A percentile compares a stretch with the other conserved stretches of the same genome.
phyloP scores from a whole-genome alignment of 2,113 vertebrate genomes.

The Bos indicus region DNA sequence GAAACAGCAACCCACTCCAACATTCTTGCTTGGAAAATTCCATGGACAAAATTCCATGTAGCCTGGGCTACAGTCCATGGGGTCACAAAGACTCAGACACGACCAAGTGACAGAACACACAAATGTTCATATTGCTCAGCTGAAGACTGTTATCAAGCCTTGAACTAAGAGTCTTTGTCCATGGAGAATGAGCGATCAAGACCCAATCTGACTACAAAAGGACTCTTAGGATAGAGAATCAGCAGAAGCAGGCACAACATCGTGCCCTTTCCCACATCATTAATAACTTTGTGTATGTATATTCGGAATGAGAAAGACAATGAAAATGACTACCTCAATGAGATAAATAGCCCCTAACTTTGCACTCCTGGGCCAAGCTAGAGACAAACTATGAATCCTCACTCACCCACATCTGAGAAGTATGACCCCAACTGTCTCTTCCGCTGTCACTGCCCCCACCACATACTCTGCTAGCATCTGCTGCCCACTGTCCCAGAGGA shows the following conservation, averaged over 20 bases:
- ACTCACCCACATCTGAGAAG: neutral
- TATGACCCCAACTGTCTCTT: neutral
- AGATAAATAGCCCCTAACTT: neutral
- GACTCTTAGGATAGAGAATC: neutral
- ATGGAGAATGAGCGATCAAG: neutral
- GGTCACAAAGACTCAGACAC: neutral
- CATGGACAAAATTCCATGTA: neutral
- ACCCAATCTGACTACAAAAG: neutral
- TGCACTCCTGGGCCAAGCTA: neutral
- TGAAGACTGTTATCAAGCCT: neutral
- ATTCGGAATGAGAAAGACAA: neutral
- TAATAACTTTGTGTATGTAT: neutral
- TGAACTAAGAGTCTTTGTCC: neutral
- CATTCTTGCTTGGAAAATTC: neutral
- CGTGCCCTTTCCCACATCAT: neutral
- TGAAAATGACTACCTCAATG: neutral
- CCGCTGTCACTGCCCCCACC: rapidly evolving
- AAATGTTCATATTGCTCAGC: neutral
- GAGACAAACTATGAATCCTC: neutral
- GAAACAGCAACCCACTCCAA: neutral
- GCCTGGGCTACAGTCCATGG: neutral
- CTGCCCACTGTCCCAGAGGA: neutral
- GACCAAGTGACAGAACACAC: neutral
- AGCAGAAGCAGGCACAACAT: neutral
- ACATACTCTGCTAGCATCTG: neutral